These are phyloP conservation scores for Ephydatia muelleri DNA, from an alignment of 37 sponge, comb jelly and placozoan genomes.

Conservation along the genomic window DNA sequence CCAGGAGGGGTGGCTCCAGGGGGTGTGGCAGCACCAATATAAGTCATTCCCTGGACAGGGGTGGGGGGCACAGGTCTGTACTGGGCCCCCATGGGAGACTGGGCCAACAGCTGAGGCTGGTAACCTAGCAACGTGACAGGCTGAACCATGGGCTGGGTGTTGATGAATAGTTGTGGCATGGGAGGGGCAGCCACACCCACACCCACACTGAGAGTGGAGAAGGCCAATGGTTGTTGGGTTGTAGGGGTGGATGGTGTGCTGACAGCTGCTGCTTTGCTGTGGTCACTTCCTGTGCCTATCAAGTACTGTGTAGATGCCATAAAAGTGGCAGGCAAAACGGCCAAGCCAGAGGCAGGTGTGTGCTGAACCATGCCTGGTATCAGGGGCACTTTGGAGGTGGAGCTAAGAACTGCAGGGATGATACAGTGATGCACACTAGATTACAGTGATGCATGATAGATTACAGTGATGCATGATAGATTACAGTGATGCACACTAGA, in stretches of 20 bases:
- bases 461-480: background rate
- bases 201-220: conserved; percentile 11
- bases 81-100: background rate
- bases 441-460: background rate
- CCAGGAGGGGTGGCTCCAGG: background rate
- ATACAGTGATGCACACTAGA: background rate
- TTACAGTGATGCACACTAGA: background rate
- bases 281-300: background rate
- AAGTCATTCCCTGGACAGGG: background rate
- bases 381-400: background rate
- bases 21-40: background rate
- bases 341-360: background rate
- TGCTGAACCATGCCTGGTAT: background rate
- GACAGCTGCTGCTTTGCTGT: background rate
- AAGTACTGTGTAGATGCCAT: background rate
- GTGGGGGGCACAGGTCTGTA: background rate
- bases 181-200: background rate
- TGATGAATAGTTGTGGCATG: background rate
- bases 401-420: background rate
- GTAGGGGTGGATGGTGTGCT: background rate
- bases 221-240: conserved; percentile 4
- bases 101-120: background rate
- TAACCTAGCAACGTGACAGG: background rate
- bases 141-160: background rate
- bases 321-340: background rate